Percentiles rank a stretch among this genome's conserved stretches.
phyloP scores from a whole-genome alignment of 1,140 invertebrate species.

The Brachionus angularis region DNA sequence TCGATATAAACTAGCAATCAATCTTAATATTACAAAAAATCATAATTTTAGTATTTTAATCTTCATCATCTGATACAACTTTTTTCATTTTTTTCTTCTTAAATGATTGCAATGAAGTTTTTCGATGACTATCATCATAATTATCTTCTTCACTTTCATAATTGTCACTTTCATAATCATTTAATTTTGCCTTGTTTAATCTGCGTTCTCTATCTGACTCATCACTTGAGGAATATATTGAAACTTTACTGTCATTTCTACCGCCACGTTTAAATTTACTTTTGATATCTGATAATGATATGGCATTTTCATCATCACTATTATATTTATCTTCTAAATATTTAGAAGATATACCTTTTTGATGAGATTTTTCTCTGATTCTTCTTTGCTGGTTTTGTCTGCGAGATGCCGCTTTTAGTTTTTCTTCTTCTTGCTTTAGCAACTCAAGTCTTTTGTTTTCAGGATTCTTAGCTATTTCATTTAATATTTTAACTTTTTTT shows the following conservation, averaged over 20 bases:
- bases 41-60: not conserved
- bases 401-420: constrained; percentile 16
- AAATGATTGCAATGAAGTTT: not conserved
- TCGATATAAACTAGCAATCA: too few species aligned
- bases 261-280: constrained; percentile 28
- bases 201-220: constrained; percentile 20
- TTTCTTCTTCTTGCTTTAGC: constrained; percentile 43
- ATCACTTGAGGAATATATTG: constrained; percentile 11
- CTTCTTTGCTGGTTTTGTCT: constrained; percentile 39
- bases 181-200: constrained; percentile 30
- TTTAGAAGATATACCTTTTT: constrained; percentile 20
- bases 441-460: constrained; percentile 3
- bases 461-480: not conserved
- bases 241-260: constrained; percentile 29
- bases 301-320: constrained; percentile 38
- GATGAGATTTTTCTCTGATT: constrained; percentile 32
- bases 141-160: constrained; percentile 12
- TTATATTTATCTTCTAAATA: constrained; percentile 37
- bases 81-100: constrained; percentile 41
- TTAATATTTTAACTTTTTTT: constrained; percentile 37
- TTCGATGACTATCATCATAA: not conserved
- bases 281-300: constrained; percentile 33
- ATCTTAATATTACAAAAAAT: too few species aligned
- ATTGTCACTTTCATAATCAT: constrained; percentile 34
- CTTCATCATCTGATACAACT: constrained; percentile 36